Percentiles rank a stretch among this genome's conserved stretches.
Evolutionary conservation across 2,888 invertebrate genomes (phyloP).

Genomic region (Sepioteuthis lessoniana): DNA sequence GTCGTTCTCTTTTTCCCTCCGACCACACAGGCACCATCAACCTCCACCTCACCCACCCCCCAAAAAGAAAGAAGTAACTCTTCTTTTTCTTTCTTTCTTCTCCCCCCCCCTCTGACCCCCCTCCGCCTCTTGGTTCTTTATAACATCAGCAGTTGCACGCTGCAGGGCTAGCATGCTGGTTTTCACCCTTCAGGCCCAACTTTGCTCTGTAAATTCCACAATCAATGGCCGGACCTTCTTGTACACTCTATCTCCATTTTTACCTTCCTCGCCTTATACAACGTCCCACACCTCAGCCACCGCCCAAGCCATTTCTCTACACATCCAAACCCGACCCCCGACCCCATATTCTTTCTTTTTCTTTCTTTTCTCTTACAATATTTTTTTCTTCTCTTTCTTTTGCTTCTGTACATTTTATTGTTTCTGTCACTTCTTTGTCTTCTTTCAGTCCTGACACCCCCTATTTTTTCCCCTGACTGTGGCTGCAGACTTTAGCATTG

Average conservation of each 20-base stretch:
- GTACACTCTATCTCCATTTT: not conserved
- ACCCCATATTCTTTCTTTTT: not conserved
- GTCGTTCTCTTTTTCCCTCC: not conserved
- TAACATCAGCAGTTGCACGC: not conserved
- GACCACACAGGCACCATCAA: constrained; percentile 21
- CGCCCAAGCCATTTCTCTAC: not conserved
- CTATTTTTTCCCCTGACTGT: not conserved
- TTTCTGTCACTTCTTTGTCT: constrained; percentile 13
- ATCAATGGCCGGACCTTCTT: constrained; percentile 1
- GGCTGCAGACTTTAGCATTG: constrained; percentile 18
- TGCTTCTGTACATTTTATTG: not conserved
- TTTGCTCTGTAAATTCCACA: not conserved
- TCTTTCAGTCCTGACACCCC: not conserved
- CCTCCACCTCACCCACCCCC: too few species aligned
- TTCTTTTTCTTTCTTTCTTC: not conserved
- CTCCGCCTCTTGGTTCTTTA: not conserved
- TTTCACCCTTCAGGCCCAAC: not conserved
- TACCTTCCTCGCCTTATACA: not conserved
- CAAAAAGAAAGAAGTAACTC: not conserved
- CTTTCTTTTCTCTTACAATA: not conserved
- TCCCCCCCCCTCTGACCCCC: not conserved
- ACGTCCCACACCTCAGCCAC: not conserved
- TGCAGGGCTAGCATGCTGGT: not conserved
- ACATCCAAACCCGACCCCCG: not conserved
- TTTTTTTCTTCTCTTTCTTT: not conserved